A percentile compares a stretch with the other conserved stretches of the same genome.
phyloP scores from a whole-genome alignment of 2,888 invertebrate genomes.

The Scaptomyza cyrtandrae region DNA sequence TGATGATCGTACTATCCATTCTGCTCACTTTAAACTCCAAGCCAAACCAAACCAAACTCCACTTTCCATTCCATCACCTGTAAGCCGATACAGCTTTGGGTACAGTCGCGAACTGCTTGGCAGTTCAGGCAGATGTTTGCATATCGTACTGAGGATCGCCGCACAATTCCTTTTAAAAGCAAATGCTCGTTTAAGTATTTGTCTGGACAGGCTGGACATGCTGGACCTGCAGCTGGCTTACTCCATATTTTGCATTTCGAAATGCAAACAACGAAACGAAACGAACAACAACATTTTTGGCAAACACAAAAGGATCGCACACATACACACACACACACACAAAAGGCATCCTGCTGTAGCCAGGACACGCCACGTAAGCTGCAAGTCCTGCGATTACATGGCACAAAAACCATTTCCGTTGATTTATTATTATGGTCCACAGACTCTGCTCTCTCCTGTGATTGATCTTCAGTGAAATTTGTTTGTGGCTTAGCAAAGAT shows the following conservation, averaged over 20 bases:
- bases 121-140: conserved; percentile 72
- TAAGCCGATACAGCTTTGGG: conserved; percentile 35
- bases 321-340: conserved; percentile 33
- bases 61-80: conserved; percentile 35
- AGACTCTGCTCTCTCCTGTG: conserved; percentile 25
- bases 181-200: conserved; percentile 37
- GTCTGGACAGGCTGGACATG: conserved; percentile 21
- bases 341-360: conserved; percentile 46
- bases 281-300: conserved; percentile 44
- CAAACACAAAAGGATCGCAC: conserved; percentile 50
- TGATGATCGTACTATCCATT: conserved; percentile 33
- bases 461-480: conserved; percentile 71
- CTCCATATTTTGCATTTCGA: conserved; percentile 71
- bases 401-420: conserved; percentile 55
- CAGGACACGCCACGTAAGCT: conserved; percentile 45
- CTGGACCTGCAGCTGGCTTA: conserved; percentile 49
- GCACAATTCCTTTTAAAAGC: conserved; percentile 61
- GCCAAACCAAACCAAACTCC: not conserved
- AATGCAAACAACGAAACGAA: conserved; percentile 63
- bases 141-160: conserved; percentile 67
- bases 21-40: not conserved
- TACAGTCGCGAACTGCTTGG: conserved; percentile 56
- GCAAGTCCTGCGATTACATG: conserved; percentile 51
- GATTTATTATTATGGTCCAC: conserved; percentile 49
- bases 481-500: conserved; percentile 59